A percentile compares a stretch with the other conserved stretches of the same genome.
phyloP scores from a whole-genome alignment of 1,140 invertebrate species.

The Drosophila bipectinata region DNA sequence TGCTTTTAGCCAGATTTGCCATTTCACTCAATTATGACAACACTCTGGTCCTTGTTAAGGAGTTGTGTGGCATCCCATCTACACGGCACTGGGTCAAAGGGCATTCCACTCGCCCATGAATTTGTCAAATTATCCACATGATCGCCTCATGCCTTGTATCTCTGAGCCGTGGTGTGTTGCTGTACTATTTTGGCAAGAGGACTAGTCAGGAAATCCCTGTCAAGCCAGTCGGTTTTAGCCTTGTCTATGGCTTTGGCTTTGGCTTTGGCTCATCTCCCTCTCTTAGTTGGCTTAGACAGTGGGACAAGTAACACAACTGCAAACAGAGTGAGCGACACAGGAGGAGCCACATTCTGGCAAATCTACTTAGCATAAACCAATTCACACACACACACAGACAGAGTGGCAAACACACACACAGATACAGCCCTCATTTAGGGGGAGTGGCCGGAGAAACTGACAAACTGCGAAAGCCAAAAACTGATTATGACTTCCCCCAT shows the following conservation, averaged over 20 bases:
- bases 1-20: slow-evolving; percentile 16
- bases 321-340: slow-evolving; percentile 13
- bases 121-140: slow-evolving; percentile 53
- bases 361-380: slow-evolving; percentile 79
- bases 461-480: slow-evolving; percentile 74
- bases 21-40: slow-evolving; percentile 37
- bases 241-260: not conserved
- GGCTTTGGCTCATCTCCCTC: slow-evolving; percentile 30
- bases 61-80: not conserved
- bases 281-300: slow-evolving; percentile 41
- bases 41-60: slow-evolving; percentile 1
- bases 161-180: not conserved
- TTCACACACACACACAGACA: slow-evolving; percentile 32
- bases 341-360: slow-evolving; percentile 59
- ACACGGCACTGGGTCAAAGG: slow-evolving; percentile 14
- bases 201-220: slow-evolving; percentile 33
- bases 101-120: slow-evolving; percentile 21
- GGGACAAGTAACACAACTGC: slow-evolving; percentile 36
- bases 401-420: not conserved
- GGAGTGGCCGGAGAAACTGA: slow-evolving; percentile 33
- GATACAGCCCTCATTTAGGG: slow-evolving; percentile 32
- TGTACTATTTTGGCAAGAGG: not conserved
- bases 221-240: slow-evolving; percentile 19
- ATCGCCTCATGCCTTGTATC: slow-evolving; percentile 23
- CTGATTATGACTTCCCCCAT: slow-evolving; percentile 70